Conservation (phyloP, 1,140 invertebrate genomes). For the Drosophila kohkoa region DNA sequence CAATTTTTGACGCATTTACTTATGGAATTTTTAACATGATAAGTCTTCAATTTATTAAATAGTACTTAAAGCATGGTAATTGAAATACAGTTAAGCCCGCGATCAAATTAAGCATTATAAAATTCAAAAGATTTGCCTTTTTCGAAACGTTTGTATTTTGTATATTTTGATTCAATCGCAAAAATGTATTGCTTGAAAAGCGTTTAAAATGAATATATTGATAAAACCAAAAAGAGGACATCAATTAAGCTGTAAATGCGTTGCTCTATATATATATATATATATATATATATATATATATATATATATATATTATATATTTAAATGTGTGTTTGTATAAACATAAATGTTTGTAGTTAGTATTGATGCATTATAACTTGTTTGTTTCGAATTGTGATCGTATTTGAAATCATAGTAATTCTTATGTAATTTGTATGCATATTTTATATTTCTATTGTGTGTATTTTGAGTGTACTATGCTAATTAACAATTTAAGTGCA, state of each 20-base stretch:
- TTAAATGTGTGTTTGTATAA: constrained; percentile 47
- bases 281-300: constrained; percentile 39
- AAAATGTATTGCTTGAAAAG: constrained; percentile 71
- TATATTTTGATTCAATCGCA: constrained; percentile 75
- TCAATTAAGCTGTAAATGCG: constrained; percentile 62
- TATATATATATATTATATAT: constrained; percentile 42
- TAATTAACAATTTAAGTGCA: constrained; percentile 66
- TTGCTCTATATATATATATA: constrained; percentile 43
- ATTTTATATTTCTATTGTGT: constrained; percentile 74
- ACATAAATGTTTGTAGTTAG: constrained; percentile 60
- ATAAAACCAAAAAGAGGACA: constrained; percentile 12
- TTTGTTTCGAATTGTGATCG: constrained; percentile 73
- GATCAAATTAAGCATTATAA: constrained; percentile 73
- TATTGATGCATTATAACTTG: constrained; percentile 54
- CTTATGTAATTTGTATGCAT: constrained; percentile 60
- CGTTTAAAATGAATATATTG: constrained; percentile 36
- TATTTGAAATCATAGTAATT: constrained; percentile 62
- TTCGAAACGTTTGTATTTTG: constrained; percentile 65
- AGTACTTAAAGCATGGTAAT: constrained; percentile 60
- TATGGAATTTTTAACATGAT: constrained; percentile 68
- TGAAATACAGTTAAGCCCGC: constrained; percentile 40
- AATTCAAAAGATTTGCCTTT: constrained; percentile 75
- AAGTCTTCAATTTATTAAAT: constrained; percentile 60
- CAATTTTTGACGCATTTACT: constrained; percentile 84
- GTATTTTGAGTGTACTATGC: constrained; percentile 63